A percentile compares a stretch with the other conserved stretches of the same genome.
These are phyloP conservation scores for Semaprochilodus insignis DNA, from an alignment of 2,797 vertebrate species.

Conservation along the genomic window DNA sequence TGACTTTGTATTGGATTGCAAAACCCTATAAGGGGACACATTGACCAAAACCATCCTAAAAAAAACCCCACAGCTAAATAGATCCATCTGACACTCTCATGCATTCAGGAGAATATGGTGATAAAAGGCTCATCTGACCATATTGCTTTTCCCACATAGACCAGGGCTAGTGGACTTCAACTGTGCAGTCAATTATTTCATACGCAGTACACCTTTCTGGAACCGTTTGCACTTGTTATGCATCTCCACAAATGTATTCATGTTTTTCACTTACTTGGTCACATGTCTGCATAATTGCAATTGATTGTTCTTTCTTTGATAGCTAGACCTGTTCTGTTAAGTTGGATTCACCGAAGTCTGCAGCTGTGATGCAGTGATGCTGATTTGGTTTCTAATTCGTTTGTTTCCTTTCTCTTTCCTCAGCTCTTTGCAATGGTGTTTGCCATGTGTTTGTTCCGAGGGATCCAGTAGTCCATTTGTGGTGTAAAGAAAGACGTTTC, in stretches of 20 bases:
- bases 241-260: neutral
- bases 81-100: neutral
- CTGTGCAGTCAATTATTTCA: too few relatives aligned
- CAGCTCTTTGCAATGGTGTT: slow-evolving; percentile 95
- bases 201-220: neutral
- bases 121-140: too few relatives aligned
- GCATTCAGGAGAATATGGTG: too few relatives aligned
- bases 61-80: neutral
- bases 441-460: slow-evolving; percentile 93
- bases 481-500: slow-evolving; percentile 31
- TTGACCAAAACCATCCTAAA: neutral
- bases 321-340: neutral
- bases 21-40: too few relatives aligned
- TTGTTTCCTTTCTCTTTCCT: slow-evolving; percentile 39
- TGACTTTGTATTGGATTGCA: too few relatives aligned
- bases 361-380: neutral
- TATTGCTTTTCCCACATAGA: too few relatives aligned
- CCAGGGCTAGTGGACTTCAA: too few relatives aligned
- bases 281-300: too few relatives aligned
- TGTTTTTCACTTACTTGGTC: neutral
- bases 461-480: slow-evolving; percentile 83
- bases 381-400: neutral
- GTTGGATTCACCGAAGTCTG: neutral
- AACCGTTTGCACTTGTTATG: neutral
- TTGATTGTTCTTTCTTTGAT: neutral